Conservation (phyloP, 2,113 vertebrate genomes). For the Anas platyrhynchos region DNA sequence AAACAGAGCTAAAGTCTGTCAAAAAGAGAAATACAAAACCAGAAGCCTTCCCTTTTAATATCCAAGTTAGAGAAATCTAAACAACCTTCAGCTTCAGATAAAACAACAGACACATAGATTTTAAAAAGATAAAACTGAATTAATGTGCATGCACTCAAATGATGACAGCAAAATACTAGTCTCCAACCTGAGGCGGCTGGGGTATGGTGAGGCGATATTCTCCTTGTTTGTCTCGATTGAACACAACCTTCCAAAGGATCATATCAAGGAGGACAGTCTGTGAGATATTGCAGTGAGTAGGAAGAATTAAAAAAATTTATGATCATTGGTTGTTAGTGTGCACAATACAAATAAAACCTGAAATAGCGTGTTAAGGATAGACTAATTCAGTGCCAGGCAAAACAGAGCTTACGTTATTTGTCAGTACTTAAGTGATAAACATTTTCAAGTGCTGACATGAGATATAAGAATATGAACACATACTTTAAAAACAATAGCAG, state of each 20-base stretch:
- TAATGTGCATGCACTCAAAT: constrained; percentile 60
- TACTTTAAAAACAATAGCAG: neutral
- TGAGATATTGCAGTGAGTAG: constrained; percentile 85
- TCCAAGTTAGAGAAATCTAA: neutral
- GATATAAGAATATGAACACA: neutral
- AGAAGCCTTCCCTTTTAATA: neutral
- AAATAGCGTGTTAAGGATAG: constrained; percentile 5
- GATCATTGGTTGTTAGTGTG: constrained; percentile 73
- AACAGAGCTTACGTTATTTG: neutral
- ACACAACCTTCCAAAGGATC: constrained; percentile 98
- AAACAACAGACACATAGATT: constrained; percentile 20
- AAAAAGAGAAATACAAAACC: neutral
- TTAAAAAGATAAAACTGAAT: constrained; percentile 29
- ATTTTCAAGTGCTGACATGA: neutral
- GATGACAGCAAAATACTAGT: constrained; percentile 68
- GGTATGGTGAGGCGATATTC: constrained; percentile 85
- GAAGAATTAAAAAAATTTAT: constrained; percentile 89
- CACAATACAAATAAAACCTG: constrained; percentile 65
- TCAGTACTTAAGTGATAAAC: neutral
- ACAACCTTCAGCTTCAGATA: constrained; percentile 10
- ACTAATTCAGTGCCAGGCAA: neutral
- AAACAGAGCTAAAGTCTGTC: neutral
- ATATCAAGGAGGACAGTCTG: constrained; percentile 98
- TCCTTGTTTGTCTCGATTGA: constrained; percentile 97
- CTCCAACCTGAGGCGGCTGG: constrained; percentile 95